Evolutionary conservation across 1,140 invertebrate genomes (phyloP), one percentile per base, ranked within the genome.

Genomic region (Dendroctonus ponderosae): DNA sequence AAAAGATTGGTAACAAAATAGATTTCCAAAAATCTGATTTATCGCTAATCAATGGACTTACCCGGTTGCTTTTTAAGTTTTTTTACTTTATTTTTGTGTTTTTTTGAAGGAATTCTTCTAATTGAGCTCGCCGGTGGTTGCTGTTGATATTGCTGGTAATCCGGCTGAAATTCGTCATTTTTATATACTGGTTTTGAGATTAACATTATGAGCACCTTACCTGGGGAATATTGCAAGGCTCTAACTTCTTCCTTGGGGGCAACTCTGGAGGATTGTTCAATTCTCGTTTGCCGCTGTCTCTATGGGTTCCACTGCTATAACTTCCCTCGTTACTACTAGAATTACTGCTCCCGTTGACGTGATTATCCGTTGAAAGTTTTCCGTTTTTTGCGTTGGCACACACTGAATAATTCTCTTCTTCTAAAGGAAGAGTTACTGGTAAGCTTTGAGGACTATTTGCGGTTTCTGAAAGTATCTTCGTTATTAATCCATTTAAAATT

Each of bases 171-270:
- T 50, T 44, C n/a, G n/a, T 9, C n/a, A 56, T 52, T 52, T 15
- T 52, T 12, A 12, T 6, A 52, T 26, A 26, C 3, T 26, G 26
- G 1, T 26, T 26, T 26, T 26, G 1, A 26, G 26, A 26, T 26
- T 26, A 3, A 3, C 3, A 26, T 26, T 26, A 26, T 26, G 26
- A 26, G 26, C 26, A 26, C 26, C 37, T 62, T 49, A 65, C 62
- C 54, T 57, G 62, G 7, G 52, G 44, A n/a, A 57, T 65, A 65
- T 56, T 58, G 51, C 62, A 58, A n/a, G 62, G 52, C 93, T 90
- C 89, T 53, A 87, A 82, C 78, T 89, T 90, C 77, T 94, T 92
- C 74, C 93, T 83, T 0, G 93, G 93, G 11, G 93, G 93, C 68
- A 96, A 82, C 82, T 94, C 94, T 1, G 93, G 93, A 14, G 58